A percentile compares a stretch with the other conserved stretches of the same genome.
Conservation (phyloP, 2,888 invertebrate genomes). For the Microctonus aethiopoides region DNA sequence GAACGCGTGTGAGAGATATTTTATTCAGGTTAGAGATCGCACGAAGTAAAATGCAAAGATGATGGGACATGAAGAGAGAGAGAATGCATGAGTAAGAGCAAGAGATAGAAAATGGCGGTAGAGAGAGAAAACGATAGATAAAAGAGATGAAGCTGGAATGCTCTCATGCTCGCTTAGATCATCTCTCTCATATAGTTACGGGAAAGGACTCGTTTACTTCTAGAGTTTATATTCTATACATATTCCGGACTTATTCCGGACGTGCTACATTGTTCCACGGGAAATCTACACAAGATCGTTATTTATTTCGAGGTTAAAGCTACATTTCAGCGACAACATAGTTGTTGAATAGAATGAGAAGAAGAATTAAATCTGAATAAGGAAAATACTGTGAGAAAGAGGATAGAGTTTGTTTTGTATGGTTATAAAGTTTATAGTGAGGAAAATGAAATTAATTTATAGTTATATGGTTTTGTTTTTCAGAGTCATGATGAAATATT, state of each 20-base stretch:
- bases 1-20: neutral
- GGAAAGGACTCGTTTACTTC: slow-evolving; percentile 13
- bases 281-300: slow-evolving; percentile 30
- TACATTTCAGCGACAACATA: neutral
- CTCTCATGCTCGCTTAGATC: slow-evolving; percentile 18
- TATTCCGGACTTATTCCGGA: slow-evolving; percentile 24
- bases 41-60: neutral
- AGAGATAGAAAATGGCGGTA: neutral
- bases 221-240: slow-evolving; percentile 16
- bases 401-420: too few species aligned
- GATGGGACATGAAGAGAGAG: too few species aligned
- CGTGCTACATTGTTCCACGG: slow-evolving; percentile 16
- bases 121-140: neutral
- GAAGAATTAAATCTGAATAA: neutral
- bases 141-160: slow-evolving; percentile 2
- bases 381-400: too few species aligned
- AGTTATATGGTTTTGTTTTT: too few species aligned
- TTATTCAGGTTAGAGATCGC: slow-evolving; percentile 11
- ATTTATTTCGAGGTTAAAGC: slow-evolving; percentile 23
- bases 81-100: too few species aligned
- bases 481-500: too few species aligned
- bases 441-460: too few species aligned
- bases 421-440: too few species aligned
- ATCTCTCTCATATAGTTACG: slow-evolving; percentile 14
- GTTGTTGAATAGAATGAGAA: neutral